phyloP scores from a whole-genome alignment of 2,888 invertebrate species.

The Caenorhabditis sp. region DNA sequence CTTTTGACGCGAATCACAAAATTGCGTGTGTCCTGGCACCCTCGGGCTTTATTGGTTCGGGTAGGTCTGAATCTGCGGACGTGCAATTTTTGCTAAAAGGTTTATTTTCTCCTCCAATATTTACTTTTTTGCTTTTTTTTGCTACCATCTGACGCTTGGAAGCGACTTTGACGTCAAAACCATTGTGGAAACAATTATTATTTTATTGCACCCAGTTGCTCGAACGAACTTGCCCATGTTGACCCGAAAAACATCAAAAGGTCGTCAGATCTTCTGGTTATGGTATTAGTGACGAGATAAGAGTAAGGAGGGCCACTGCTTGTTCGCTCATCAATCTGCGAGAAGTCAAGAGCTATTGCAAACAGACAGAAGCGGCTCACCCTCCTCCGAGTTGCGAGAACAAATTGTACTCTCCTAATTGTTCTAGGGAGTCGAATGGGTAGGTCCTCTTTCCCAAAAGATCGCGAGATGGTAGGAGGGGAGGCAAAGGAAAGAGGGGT shows the following conservation, averaged over 20 bases:
- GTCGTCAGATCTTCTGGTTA: slow-evolving; percentile 23
- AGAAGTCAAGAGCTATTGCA: slow-evolving; percentile 64
- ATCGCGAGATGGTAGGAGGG: background rate
- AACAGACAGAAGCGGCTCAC: slow-evolving; percentile 53
- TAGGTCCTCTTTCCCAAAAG: slow-evolving; percentile 32
- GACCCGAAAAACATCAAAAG: slow-evolving; percentile 8
- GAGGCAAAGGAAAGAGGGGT: slow-evolving; percentile 6
- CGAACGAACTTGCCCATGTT: background rate
- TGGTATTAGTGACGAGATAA: slow-evolving; percentile 52
- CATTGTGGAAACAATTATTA: background rate
- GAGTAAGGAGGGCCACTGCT: slow-evolving; percentile 41
- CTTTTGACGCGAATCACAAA: slow-evolving; percentile 42
- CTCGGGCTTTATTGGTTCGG: slow-evolving; percentile 42
- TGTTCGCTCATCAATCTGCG: slow-evolving; percentile 59
- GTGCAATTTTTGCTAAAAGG: slow-evolving; percentile 46
- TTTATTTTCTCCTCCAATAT: slow-evolving; percentile 25
- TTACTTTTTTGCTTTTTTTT: slow-evolving; percentile 16
- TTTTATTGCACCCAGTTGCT: background rate
- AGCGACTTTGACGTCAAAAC: background rate
- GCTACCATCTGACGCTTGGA: background rate
- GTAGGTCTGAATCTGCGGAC: background rate
- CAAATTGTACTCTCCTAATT: slow-evolving; percentile 65
- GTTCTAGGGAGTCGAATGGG: slow-evolving; percentile 53
- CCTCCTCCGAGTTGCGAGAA: slow-evolving; percentile 54
- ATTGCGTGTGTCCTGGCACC: slow-evolving; percentile 41